Percentiles rank a stretch among this genome's conserved stretches.
phyloP scores from a whole-genome alignment of 2,888 invertebrate genomes.

The Drosophila diplacantha region DNA sequence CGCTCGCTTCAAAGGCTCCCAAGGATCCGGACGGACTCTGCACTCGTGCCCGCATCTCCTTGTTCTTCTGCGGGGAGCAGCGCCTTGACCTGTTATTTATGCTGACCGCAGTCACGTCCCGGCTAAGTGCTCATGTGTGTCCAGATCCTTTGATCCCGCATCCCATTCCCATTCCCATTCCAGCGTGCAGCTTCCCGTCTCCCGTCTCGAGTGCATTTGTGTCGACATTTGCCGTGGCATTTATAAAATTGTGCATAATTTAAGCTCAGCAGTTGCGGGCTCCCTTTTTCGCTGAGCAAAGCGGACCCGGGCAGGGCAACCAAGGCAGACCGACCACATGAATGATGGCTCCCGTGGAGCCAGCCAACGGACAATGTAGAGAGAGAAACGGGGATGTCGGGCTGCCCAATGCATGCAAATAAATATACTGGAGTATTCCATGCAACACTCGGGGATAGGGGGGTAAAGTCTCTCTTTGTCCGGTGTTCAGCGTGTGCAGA shows the following conservation, averaged over 20 bases:
- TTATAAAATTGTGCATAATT: conserved; percentile 55
- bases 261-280: conserved; percentile 43
- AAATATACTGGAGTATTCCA: no score
- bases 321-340: conserved; percentile 34
- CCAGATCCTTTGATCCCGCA: conserved; percentile 8
- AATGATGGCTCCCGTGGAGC: conserved; percentile 43
- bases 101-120: conserved; percentile 41
- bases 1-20: conserved; percentile 5
- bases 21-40: conserved; percentile 7
- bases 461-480: no score
- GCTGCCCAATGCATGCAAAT: neutral
- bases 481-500: no score
- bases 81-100: conserved; percentile 44
- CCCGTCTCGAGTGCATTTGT: conserved; percentile 10
- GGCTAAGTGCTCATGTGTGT: conserved; percentile 45
- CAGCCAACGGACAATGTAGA: conserved; percentile 14
- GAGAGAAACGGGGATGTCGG: neutral
- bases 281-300: conserved; percentile 23
- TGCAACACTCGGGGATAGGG: no score
- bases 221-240: conserved; percentile 43
- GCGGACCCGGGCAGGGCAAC: conserved; percentile 11
- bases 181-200: neutral
- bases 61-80: conserved; percentile 3
- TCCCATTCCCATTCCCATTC: neutral
- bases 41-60: conserved; percentile 12